phyloP scores from a whole-genome alignment of 2,888 invertebrate genomes.

The Nematopogon swammerdamellus region DNA sequence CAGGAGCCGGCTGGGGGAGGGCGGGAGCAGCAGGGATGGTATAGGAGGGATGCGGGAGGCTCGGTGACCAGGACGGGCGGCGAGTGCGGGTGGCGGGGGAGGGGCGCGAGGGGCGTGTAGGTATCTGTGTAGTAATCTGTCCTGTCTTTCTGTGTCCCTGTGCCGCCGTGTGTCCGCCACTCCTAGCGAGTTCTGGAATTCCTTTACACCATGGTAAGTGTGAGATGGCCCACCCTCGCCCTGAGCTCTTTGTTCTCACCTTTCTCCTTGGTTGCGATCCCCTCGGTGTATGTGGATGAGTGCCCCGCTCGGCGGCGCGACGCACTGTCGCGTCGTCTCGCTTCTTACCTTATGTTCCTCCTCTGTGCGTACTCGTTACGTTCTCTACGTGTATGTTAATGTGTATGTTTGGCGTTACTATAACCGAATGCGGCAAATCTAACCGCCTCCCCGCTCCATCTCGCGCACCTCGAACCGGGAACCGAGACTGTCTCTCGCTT shows the following conservation, averaged over 20 bases:
- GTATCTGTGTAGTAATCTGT: conserved; percentile 62
- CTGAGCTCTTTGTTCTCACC: conserved; percentile 55
- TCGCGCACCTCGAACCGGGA: too few species aligned
- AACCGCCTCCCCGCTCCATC: too few species aligned
- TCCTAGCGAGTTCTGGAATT: conserved; percentile 97
- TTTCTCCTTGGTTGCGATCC: conserved; percentile 54
- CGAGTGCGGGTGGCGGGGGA: conserved; percentile 43
- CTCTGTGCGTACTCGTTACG: conserved; percentile 56
- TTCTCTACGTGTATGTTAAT: conserved; percentile 60
- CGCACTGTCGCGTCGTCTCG: conserved; percentile 45
- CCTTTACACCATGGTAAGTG: conserved; percentile 98
- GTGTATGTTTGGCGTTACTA: conserved; percentile 57
- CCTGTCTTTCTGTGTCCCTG: conserved; percentile 69
- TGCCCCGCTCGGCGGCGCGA: conserved; percentile 42
- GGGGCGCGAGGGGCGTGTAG: conserved; percentile 58
- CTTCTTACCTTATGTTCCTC: conserved; percentile 53
- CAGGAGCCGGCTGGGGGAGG: too few species aligned
- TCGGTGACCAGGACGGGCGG: conserved; percentile 54
- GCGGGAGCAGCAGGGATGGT: too few species aligned
- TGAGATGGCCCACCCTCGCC: conserved; percentile 62
- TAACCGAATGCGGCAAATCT: neutral
- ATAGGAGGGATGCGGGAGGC: conserved; percentile 23
- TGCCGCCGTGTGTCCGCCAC: conserved; percentile 67
- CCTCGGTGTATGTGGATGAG: conserved; percentile 52
- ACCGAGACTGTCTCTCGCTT: too few species aligned